Base-by-base conservation (phyloP, 1,140 invertebrate species). In the Saxidomus purpurata region DNA sequence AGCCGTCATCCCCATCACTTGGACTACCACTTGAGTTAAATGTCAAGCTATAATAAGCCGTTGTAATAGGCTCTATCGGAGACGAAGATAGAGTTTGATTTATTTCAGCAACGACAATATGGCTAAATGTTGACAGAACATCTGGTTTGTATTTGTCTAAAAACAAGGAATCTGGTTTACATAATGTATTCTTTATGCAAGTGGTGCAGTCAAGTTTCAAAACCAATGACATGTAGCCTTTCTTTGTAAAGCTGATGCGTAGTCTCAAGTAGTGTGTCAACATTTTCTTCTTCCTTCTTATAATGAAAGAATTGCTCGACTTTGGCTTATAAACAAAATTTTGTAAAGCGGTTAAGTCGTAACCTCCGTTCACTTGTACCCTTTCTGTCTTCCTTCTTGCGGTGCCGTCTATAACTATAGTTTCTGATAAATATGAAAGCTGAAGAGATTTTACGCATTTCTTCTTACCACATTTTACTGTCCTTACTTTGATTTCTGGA, bases 391-490 rank as follows among this genome's bases (percentile, higher is more conserved):
- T 84, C 17, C 1, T 52, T 49, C 36, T 9, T 17, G 43, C 11
- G 8, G 47, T 76, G n/a, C 83, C 83, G 55, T 76, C 69, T 34
- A 85, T 55, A 52, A 85, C 19, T 15, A 85, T 76, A 36, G 43
- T 49, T 85, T 85, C 83, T 31, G 61, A 36, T 13, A 49, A 22
- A 43, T 52, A 85, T 36, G 67, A 67, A 11, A 88, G 40, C 19
- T 88, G 55, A 71, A 88, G 6, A 11, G 86, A 80, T 77, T 76
- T 90, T 19, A 52, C 49, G 49, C 55, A 87, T 38, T 71, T 52
- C 28, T 19, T 86, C 25, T 31, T 77, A 36, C 63, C 49, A 40
- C 79, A 82, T 67, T 82, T 49, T 4, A 77, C 40, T 49, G 79
- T 80, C 19, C 38, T 34, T 13, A 31, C 43, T 61, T 17, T 86